phyloP scores from a whole-genome alignment of 2,888 invertebrate genomes.

The Thera britannica region DNA sequence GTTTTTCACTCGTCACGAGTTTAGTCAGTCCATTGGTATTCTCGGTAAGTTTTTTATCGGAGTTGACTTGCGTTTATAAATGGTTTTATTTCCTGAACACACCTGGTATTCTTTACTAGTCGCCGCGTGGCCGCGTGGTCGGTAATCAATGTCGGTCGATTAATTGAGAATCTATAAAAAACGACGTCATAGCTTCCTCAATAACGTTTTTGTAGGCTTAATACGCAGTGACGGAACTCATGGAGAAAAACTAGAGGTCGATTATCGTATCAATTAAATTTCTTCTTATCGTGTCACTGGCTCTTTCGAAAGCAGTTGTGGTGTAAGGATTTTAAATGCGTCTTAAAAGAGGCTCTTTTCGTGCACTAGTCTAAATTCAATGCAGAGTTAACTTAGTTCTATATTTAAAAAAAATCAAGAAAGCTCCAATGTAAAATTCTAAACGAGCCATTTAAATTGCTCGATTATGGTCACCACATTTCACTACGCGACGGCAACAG shows the following conservation, averaged over 20 bases:
- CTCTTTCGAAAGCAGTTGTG: too few relatives aligned
- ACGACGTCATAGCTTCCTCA: conserved; percentile 6
- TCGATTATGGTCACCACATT: background rate
- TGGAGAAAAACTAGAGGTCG: background rate
- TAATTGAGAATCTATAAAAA: conserved; percentile 18
- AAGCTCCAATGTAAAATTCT: too few relatives aligned
- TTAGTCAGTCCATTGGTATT: conserved; percentile 32
- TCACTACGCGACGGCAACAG: background rate
- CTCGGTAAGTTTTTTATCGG: conserved; percentile 37
- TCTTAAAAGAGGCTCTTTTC: too few relatives aligned
- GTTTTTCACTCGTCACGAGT: conserved; percentile 55
- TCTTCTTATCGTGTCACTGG: too few relatives aligned
- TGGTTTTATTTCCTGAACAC: conserved; percentile 52
- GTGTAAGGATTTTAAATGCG: too few relatives aligned
- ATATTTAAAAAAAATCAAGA: too few relatives aligned
- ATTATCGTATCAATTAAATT: background rate
- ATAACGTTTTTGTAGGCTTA: conserved; percentile 19
- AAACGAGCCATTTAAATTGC: background rate
- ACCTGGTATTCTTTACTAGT: conserved; percentile 50
- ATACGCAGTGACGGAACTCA: conserved; percentile 4
- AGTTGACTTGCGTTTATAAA: conserved; percentile 54
- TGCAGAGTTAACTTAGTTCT: too few relatives aligned
- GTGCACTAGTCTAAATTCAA: too few relatives aligned
- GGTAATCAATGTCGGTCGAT: conserved; percentile 44
- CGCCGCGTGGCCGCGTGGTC: conserved; percentile 41